Evolutionary conservation across 2,113 vertebrate genomes (phyloP), one percentile per base, ranked within the genome.

Genomic region (Phalacrocorax aristotelis): DNA sequence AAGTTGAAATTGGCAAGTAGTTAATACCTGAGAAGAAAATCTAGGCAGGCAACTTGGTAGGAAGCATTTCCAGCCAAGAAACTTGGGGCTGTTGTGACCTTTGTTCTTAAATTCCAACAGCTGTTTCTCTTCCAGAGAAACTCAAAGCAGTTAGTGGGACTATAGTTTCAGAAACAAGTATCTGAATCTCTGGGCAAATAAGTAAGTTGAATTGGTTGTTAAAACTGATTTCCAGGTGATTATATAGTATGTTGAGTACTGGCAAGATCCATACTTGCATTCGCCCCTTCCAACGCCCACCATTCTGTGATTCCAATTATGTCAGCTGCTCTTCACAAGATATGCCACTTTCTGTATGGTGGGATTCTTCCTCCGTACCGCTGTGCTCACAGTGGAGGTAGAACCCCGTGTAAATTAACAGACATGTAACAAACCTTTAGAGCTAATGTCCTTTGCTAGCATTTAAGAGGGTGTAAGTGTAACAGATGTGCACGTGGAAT

Each of bases 41-140:
- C 64, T 16, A 52, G 48, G 52, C 27, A 22, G 57, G 68, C 48
- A 79, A 11, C 46, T 55, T 68, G 48, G 29, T 58, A 71, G 78
- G 62, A 92, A 85, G 74, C 12, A 8, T 68, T 83, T 80, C 62
- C 48, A 86, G 83, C 34, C 52, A 72, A 84, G 85, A 90, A 86
- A 69, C 27, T 25, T 8, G 10, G 75, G 57, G 30, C 10, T 85
- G 83, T 62, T 89, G 55, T 65, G 70, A 80, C 36, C 74, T 85
- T 87, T 79, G 42, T 76, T 87, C 78, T 54, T 83, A 51, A 81
- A 93, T 78, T 71, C 57, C 66, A 72, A 23, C 32, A 78, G 57
- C 75, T 94, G 58, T 86, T 94, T 90, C 89, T 85, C 78, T 78
- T 93, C 34, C 75, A 55, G 49, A 86, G 75, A 71, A 92, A 68